Evolutionary conservation across 2,113 vertebrate species (phyloP).

Genomic region (Anoura caudifer): DNA sequence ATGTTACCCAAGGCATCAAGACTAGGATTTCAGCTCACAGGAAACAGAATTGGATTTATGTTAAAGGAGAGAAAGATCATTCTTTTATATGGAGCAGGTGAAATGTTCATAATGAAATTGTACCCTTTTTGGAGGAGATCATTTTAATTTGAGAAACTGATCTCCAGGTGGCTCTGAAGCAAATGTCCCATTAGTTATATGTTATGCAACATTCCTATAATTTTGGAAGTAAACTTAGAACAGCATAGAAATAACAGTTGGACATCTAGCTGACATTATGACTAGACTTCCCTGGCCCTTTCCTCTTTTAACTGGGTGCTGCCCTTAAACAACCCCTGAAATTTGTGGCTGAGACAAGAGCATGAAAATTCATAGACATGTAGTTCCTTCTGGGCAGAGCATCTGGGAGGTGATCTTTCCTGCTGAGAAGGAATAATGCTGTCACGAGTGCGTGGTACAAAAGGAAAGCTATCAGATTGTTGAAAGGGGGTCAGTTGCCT

Average conservation of each 20-base stretch:
- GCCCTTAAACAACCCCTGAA: neutral
- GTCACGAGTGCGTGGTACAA: neutral
- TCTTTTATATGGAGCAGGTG: neutral
- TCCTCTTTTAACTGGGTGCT: neutral
- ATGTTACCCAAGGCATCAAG: neutral
- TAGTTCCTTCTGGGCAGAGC: rapidly evolving
- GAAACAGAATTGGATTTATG: neutral
- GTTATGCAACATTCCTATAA: neutral
- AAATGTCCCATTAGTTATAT: neutral
- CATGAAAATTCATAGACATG: neutral
- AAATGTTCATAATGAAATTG: neutral
- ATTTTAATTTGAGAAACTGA: conserved; percentile 20
- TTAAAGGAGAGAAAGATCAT: neutral
- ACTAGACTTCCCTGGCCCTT: neutral
- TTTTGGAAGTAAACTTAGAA: neutral
- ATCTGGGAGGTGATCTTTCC: conserved; percentile 16
- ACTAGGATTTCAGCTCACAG: neutral
- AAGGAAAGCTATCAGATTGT: neutral
- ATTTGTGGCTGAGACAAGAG: neutral
- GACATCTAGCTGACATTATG: neutral
- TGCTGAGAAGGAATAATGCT: neutral
- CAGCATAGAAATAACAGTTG: neutral
- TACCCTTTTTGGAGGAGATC: neutral
- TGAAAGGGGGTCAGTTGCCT: neutral
- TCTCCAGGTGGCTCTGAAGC: neutral